These are phyloP conservation scores for Tetropium fuscum DNA, from an alignment of 2,888 invertebrate species.

Conservation along the genomic window DNA sequence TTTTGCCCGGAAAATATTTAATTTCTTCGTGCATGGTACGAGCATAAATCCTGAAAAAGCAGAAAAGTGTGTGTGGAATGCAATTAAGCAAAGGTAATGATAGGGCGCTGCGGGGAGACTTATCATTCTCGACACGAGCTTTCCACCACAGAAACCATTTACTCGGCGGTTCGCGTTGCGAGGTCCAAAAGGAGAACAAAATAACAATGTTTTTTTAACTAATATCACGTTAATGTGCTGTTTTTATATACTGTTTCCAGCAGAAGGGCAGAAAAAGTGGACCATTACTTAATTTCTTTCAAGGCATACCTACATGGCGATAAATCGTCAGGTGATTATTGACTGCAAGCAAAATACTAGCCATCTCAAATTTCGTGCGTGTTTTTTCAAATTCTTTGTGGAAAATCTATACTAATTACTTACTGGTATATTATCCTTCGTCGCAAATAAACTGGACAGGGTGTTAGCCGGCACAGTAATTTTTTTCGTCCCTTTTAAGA, in stretches of 20 bases:
- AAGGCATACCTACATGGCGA: background rate
- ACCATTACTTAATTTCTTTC: slow-evolving; percentile 8
- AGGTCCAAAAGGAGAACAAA: slow-evolving; percentile 16
- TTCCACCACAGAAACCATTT: slow-evolving; percentile 36
- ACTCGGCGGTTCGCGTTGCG: slow-evolving; percentile 20
- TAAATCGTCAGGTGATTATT: too few relatives aligned
- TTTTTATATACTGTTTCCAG: slow-evolving; percentile 14
- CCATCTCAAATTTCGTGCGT: too few relatives aligned
- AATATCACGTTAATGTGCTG: slow-evolving; percentile 19
- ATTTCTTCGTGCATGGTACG: slow-evolving; percentile 46
- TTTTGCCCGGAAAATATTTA: slow-evolving; percentile 36
- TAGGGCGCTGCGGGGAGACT: slow-evolving; percentile 42
- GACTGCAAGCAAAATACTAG: too few relatives aligned
- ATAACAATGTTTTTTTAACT: slow-evolving; percentile 22
- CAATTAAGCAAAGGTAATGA: slow-evolving; percentile 45
- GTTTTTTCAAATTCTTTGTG: too few relatives aligned
- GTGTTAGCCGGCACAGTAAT: too few relatives aligned
- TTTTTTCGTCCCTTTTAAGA: too few relatives aligned
- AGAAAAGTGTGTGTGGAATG: slow-evolving; percentile 45
- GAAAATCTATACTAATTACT: too few relatives aligned
- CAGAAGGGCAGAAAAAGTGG: slow-evolving; percentile 4
- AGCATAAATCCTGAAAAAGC: slow-evolving; percentile 44
- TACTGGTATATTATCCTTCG: too few relatives aligned
- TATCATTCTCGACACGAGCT: slow-evolving; percentile 43
- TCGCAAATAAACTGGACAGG: too few relatives aligned